phyloP scores from a whole-genome alignment of 2,888 invertebrate genomes.

The Cynaeus angustus region DNA sequence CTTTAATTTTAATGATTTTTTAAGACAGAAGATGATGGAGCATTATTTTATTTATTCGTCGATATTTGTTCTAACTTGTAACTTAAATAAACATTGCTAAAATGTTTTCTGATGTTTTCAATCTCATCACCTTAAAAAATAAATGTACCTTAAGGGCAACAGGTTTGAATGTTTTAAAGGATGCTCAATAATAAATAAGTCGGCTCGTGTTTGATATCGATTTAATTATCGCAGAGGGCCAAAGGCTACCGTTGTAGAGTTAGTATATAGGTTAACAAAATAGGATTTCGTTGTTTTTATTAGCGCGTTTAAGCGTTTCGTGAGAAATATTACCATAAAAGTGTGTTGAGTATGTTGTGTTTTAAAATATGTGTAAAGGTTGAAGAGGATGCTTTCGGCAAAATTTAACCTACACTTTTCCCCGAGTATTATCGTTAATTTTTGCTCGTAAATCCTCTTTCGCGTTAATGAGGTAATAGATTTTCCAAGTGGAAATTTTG shows the following conservation, averaged over 20 bases:
- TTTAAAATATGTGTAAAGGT: too few relatives aligned
- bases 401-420: too few relatives aligned
- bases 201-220: conserved; percentile 28
- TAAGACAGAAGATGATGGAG: conserved; percentile 22
- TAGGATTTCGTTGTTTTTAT: too few relatives aligned
- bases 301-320: too few relatives aligned
- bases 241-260: background rate
- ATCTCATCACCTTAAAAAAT: conserved; percentile 10
- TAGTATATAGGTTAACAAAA: too few relatives aligned
- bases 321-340: too few relatives aligned
- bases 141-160: background rate
- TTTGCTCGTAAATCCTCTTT: too few relatives aligned
- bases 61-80: too few relatives aligned
- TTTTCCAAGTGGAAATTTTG: conserved; percentile 36
- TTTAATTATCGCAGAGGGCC: conserved; percentile 30
- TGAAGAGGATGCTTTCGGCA: too few relatives aligned
- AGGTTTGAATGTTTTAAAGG: background rate
- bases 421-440: too few relatives aligned
- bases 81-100: background rate
- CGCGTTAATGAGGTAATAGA: conserved; percentile 38
- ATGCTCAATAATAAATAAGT: conserved; percentile 14
- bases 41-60: conserved; percentile 33
- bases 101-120: conserved; percentile 8
- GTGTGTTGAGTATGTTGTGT: too few relatives aligned
- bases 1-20: conserved; percentile 32